phyloP scores from a whole-genome alignment of 2,888 invertebrate genomes.

The Sinotaia quadrata region DNA sequence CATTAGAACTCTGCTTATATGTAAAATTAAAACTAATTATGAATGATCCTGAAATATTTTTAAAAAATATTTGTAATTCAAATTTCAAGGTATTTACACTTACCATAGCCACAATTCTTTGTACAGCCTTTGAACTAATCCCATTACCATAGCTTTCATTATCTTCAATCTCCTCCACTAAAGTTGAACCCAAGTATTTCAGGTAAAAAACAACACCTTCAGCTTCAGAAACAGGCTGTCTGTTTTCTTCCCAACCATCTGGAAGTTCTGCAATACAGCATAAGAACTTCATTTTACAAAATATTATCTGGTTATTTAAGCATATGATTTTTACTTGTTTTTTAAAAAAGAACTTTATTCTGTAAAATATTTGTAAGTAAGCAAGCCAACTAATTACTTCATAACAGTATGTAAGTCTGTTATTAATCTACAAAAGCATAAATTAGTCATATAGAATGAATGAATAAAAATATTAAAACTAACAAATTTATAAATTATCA shows the following conservation, averaged over 20 bases:
- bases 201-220: constrained; percentile 68
- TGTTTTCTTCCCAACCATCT: constrained; percentile 64
- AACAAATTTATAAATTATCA: too few species aligned
- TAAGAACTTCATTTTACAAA: neutral
- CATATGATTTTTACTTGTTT: neutral
- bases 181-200: constrained; percentile 84
- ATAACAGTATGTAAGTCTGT: too few species aligned
- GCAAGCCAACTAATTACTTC: too few species aligned
- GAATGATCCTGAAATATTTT: neutral
- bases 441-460: too few species aligned
- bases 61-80: neutral
- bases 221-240: constrained; percentile 59
- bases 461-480: too few species aligned
- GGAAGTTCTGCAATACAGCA: constrained; percentile 50
- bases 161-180: constrained; percentile 82
- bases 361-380: too few species aligned
- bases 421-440: too few species aligned
- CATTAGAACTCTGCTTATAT: too few species aligned
- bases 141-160: constrained; percentile 81
- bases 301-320: neutral
- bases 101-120: constrained; percentile 82
- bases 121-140: constrained; percentile 79
- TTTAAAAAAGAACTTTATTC: too few species aligned
- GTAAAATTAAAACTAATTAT: too few species aligned
- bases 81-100: constrained; percentile 46